Evolutionary conservation across 2,113 vertebrate species (phyloP), one percentile per base, ranked within the genome.

Genomic region (Spilogale gracilis): DNA sequence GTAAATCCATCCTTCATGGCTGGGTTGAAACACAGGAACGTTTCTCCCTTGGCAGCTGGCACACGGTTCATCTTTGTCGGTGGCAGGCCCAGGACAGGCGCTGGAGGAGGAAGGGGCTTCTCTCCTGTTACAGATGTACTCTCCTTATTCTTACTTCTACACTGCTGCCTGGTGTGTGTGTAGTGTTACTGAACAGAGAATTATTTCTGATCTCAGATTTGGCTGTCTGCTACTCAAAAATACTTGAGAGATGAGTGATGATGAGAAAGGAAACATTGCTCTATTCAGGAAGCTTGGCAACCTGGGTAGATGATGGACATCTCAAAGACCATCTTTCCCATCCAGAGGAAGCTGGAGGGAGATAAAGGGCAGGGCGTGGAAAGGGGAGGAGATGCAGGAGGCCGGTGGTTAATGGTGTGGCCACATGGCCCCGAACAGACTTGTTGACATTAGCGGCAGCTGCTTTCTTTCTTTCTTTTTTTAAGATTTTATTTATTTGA

Each of bases 51-150:
- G 30, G 9, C 56, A 27, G 20, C 79, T 20, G 6, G 16, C 14
- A 5, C 5, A 14, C 0, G 0, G 38, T 10, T 48, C 5, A 17
- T 48, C 52, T 71, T n/a, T 83, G 32, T 83, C 30, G 60, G 54
- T 50, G 9, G 78, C 1, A 43, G 45, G 73, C 0, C 0, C 74
- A 79, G 74, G 74, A 67, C 1, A 0, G 60, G 18, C 60, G 54
- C 6, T 16, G 89, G 69, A 84, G 21, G 30, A 30, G 56, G 56
- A 73, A 61, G 4, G 43, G 32, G 3, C 67, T 74, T 27, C 43
- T 73, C 32, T 48, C 52, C 16, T 52, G 56, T 5, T 21, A 9
- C 21, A 20, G 45, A 69, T 3, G 5, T 58, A 61, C 50, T 45
- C 58, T 82, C 63, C 8, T 32, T 32, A 69, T 23, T 81, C 76